phyloP scores from a whole-genome alignment of 2,113 vertebrate species.

The Perca fluviatilis region DNA sequence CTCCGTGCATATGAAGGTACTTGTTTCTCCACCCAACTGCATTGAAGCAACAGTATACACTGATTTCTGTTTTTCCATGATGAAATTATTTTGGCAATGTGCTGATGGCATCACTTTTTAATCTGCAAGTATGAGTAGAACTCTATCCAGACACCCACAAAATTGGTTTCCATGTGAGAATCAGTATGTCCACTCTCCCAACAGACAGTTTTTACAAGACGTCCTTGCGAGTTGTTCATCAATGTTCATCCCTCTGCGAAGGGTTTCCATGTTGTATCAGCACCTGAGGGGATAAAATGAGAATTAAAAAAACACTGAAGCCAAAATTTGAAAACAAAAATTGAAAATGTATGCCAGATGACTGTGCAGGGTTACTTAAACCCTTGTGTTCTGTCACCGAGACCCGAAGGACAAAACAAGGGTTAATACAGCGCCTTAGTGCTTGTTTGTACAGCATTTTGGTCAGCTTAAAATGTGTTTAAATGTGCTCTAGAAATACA shows the following conservation, averaged over 20 bases:
- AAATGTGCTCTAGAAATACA: too few species aligned
- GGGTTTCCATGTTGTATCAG: constrained; percentile 38
- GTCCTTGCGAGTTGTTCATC: constrained; percentile 26
- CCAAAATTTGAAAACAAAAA: neutral
- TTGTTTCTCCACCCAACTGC: constrained; percentile 65
- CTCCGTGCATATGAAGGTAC: constrained; percentile 86
- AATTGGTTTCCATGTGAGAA: constrained; percentile 38
- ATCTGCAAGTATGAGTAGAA: neutral
- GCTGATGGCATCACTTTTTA: constrained; percentile 72
- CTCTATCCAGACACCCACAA: constrained; percentile 24
- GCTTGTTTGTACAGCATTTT: too few species aligned
- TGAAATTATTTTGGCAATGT: constrained; percentile 58
- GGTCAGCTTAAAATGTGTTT: too few species aligned
- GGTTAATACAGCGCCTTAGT: too few species aligned
- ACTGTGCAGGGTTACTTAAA: neutral
- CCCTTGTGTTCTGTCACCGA: too few species aligned
- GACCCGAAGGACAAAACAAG: too few species aligned
- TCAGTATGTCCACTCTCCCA: constrained; percentile 5
- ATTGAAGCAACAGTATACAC: constrained; percentile 58
- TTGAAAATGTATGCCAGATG: neutral
- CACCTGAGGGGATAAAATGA: constrained; percentile 46
- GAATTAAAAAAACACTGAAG: constrained; percentile 22
- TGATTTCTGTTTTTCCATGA: constrained; percentile 80
- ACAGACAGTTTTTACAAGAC: neutral
- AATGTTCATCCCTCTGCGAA: constrained; percentile 7